Conservation (phyloP, 2,888 invertebrate species). For the Julus scandinavius region DNA sequence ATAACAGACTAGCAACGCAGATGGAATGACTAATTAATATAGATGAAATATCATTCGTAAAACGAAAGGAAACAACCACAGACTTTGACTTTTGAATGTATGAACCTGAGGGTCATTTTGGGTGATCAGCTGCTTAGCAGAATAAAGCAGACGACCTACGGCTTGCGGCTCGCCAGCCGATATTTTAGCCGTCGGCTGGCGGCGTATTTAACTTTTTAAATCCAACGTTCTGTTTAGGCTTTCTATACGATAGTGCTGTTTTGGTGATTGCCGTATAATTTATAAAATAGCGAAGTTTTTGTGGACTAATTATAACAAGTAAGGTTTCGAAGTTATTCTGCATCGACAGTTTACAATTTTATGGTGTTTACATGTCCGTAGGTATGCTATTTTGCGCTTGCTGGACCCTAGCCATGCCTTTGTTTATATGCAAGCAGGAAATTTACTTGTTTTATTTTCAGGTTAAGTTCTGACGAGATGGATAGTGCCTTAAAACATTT, state of each 20-base stretch:
- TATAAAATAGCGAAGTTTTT: too few relatives aligned
- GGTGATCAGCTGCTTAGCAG: neutral
- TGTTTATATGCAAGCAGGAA: too few relatives aligned
- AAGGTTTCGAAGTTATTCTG: too few relatives aligned
- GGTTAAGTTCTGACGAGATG: neutral
- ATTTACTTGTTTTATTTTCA: neutral
- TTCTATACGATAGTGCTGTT: too few relatives aligned
- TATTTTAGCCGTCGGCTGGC: constrained; percentile 34
- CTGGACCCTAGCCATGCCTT: too few relatives aligned
- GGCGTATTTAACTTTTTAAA: constrained; percentile 10
- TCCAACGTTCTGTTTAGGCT: neutral
- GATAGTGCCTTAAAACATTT: constrained; percentile 3
- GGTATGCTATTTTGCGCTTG: too few relatives aligned
- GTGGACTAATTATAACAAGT: too few relatives aligned
- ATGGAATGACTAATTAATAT: neutral
- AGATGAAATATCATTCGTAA: neutral
- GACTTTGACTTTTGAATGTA: neutral
- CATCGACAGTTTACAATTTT: too few relatives aligned
- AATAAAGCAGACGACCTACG: neutral
- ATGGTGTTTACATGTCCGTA: too few relatives aligned
- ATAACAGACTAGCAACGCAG: neutral
- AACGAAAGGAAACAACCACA: neutral
- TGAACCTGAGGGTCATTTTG: neutral
- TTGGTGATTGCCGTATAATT: too few relatives aligned
- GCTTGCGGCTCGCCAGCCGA: neutral